These are phyloP conservation scores for Diuraphis noxia DNA, from an alignment of 1,140 invertebrate species.

Conservation along the genomic window DNA sequence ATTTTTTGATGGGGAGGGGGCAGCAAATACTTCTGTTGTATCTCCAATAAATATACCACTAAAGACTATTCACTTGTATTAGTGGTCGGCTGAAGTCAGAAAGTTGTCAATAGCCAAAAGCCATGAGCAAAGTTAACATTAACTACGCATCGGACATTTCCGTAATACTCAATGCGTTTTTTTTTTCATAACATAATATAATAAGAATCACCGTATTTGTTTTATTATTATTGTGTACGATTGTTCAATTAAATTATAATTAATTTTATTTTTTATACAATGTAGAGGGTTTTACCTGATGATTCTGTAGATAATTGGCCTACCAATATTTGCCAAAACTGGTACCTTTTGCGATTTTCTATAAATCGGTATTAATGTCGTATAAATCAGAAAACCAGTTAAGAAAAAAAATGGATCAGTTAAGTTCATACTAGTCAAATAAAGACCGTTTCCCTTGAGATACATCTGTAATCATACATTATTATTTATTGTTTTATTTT, in stretches of 20 bases:
- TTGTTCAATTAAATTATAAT: no score
- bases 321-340: neutral
- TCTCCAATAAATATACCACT: no score
- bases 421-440: conserved; percentile 27
- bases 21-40: no score
- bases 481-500: neutral
- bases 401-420: conserved; percentile 33
- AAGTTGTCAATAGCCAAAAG: neutral
- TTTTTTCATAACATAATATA: neutral
- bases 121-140: neutral
- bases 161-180: neutral
- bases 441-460: neutral
- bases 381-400: neutral
- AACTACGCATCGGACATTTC: neutral
- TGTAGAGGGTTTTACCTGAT: neutral
- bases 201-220: no score
- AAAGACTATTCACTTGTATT: neutral
- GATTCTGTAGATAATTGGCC: neutral
- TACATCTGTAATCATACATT: neutral
- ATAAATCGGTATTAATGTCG: neutral
- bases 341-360: neutral
- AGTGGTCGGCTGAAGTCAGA: neutral
- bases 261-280: neutral
- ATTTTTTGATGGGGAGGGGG: no score
- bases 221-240: no score